Conservation (phyloP, 2,113 vertebrate genomes). For the Ailuropoda melanoleuca region DNA sequence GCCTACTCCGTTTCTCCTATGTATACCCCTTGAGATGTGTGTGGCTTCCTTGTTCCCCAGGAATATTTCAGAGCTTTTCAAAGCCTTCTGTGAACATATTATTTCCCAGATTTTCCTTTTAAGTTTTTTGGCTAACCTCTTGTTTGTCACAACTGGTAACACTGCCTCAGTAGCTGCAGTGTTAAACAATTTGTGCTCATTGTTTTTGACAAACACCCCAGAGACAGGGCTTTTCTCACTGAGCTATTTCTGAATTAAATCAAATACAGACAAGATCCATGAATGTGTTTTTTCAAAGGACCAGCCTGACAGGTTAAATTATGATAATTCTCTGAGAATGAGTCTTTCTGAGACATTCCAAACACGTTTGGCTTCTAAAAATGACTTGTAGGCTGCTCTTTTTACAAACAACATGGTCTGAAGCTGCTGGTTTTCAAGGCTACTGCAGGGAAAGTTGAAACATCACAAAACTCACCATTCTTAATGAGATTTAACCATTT, state of each 20-base stretch:
- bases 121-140: not conserved
- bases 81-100: not conserved
- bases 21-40: not conserved
- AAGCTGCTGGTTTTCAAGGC: not conserved
- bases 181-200: not conserved
- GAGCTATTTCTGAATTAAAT: not conserved
- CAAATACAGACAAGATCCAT: not conserved
- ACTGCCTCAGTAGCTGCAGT: not conserved
- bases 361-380: not conserved
- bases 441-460: not conserved
- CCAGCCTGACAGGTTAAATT: not conserved
- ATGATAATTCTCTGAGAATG: not conserved
- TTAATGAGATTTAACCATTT: not conserved
- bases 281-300: not conserved
- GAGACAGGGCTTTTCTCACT: not conserved
- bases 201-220: not conserved
- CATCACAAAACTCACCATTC: not conserved
- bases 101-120: not conserved
- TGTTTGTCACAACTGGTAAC: not conserved
- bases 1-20: not conserved
- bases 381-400: not conserved
- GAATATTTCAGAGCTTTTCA: not conserved
- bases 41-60: not conserved
- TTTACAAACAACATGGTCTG: not conserved
- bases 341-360: not conserved